A percentile compares a stretch with the other conserved stretches of the same genome.
Conservation (phyloP, 2,888 invertebrate species). For the Oligia strigilis region DNA sequence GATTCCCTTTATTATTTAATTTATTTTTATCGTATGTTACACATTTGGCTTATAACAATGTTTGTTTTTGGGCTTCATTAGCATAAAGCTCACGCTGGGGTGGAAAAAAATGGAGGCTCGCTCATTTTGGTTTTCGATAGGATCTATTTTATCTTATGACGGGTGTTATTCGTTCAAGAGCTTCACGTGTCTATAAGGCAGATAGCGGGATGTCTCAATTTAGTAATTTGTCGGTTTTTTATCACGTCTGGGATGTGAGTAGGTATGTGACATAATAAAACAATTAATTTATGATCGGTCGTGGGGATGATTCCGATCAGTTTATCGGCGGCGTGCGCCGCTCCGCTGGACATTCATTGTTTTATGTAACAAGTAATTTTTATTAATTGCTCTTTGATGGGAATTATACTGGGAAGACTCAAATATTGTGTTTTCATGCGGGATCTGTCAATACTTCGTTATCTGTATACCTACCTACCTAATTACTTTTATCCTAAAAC, state of each 20-base stretch:
- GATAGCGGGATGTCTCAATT: slow-evolving; percentile 90
- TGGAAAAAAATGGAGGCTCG: slow-evolving; percentile 76
- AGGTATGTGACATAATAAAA: slow-evolving; percentile 89
- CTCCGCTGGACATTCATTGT: slow-evolving; percentile 87
- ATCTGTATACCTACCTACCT: not conserved
- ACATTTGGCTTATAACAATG: slow-evolving; percentile 90
- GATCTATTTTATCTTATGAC: slow-evolving; percentile 82
- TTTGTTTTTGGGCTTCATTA: slow-evolving; percentile 90
- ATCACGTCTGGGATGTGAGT: slow-evolving; percentile 84
- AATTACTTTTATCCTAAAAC: not conserved
- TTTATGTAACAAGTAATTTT: slow-evolving; percentile 87
- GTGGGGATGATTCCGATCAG: slow-evolving; percentile 86
- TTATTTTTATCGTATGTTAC: slow-evolving; percentile 90
- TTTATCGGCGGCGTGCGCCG: slow-evolving; percentile 84
- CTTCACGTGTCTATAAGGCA: slow-evolving; percentile 84
- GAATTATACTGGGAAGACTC: slow-evolving; percentile 76
- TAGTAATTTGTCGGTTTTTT: slow-evolving; percentile 88
- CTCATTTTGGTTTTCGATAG: slow-evolving; percentile 86
- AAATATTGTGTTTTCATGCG: slow-evolving; percentile 78
- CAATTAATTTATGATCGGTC: slow-evolving; percentile 88
- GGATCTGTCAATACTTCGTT: slow-evolving; percentile 69
- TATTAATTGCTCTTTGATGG: slow-evolving; percentile 88
- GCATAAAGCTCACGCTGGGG: slow-evolving; percentile 88
- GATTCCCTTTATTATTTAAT: slow-evolving; percentile 91
- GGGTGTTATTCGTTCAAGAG: slow-evolving; percentile 81